Evolutionary conservation across 2,113 vertebrate genomes (phyloP).

Genomic region (Anarrhichthys ocellatus): DNA sequence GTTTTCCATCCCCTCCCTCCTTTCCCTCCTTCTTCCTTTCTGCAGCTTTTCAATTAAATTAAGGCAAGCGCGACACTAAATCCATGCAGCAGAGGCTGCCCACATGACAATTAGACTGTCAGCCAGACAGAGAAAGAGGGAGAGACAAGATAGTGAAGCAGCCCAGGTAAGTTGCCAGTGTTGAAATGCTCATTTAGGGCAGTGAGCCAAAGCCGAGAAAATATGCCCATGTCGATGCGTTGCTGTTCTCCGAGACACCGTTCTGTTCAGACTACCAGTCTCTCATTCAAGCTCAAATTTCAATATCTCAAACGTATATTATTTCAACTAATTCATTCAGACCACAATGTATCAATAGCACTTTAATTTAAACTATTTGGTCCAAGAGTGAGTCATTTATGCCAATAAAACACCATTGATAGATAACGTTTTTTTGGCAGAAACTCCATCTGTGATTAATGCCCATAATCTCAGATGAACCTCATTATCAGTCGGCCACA

Average conservation of each 20-base stretch:
- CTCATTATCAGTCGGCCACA: constrained; percentile 24
- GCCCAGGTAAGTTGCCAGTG: constrained; percentile 61
- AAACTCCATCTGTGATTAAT: constrained; percentile 33
- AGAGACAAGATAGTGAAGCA: constrained; percentile 64
- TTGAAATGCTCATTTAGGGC: constrained; percentile 59
- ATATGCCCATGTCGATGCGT: constrained; percentile 24
- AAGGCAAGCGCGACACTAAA: constrained; percentile 84
- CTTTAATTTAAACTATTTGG: neutral
- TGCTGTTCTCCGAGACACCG: constrained; percentile 23
- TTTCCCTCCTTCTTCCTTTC: constrained; percentile 73
- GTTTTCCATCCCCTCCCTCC: constrained; percentile 78
- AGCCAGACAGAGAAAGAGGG: constrained; percentile 68
- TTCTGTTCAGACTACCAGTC: neutral
- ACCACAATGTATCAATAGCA: neutral
- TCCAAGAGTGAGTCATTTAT: neutral
- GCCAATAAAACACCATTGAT: constrained; percentile 9
- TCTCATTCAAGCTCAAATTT: constrained; percentile 33
- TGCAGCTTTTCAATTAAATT: constrained; percentile 86
- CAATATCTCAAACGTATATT: constrained; percentile 13
- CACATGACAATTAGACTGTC: constrained; percentile 85
- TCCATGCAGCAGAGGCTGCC: constrained; percentile 79
- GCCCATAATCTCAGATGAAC: constrained; percentile 37
- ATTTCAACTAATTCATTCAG: constrained; percentile 6
- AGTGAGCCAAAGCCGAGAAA: constrained; percentile 37
- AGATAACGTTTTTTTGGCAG: constrained; percentile 25